Base-by-base conservation (phyloP, 2,888 invertebrate genomes). In the Masnerella sp. region DNA sequence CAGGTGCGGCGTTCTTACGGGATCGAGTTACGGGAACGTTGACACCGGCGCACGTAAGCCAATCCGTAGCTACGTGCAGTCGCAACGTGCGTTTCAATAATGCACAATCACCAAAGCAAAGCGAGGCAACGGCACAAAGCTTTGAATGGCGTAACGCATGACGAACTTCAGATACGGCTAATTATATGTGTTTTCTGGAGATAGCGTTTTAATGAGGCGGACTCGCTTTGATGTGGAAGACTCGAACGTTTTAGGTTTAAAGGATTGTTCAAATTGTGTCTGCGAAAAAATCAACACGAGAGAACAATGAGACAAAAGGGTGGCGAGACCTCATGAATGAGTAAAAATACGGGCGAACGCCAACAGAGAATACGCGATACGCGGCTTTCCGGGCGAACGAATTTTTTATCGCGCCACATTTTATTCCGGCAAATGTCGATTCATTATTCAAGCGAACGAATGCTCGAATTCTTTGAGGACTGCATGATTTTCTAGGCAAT, bases 21-120 rank as follows among this genome's bases (percentile, higher is more conserved):
- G 42, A n/a, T 51, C 58, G 38, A 14, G 51, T 62, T 49, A 15
- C 49, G 20, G 42, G 47, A 25, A 36, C 49, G 22, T 62, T 54
- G 64, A 64, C 62, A 64, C 45, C 12, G 56, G 14, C 9, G 28
- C 8, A 49, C 43, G 51, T 64, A 58, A 64, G 58, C 70, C 62
- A 70, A 70, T 70, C 36, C 70, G 36, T 42, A 42, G 5, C 18
- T 56, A 47, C 69, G 61, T 47, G 47, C 34, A 56, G 25, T 47
- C 12, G 45, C 32, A 52, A 28, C 36, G 40, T 42, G 47, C 47
- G 32, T 70, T 64, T 70, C 70, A 70, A 70, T 70, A 70, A 70
- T 70, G 62, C 64, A 70, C 49, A 36, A 64, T 58, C 70, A 34
- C 70, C 38, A 58, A 64, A 70, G 68, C 52, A 68, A 52, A 68